Percentiles rank a stretch among this genome's conserved stretches.
Evolutionary conservation across 2,113 vertebrate species (phyloP).

Genomic region (Corythornis madagascariensis): DNA sequence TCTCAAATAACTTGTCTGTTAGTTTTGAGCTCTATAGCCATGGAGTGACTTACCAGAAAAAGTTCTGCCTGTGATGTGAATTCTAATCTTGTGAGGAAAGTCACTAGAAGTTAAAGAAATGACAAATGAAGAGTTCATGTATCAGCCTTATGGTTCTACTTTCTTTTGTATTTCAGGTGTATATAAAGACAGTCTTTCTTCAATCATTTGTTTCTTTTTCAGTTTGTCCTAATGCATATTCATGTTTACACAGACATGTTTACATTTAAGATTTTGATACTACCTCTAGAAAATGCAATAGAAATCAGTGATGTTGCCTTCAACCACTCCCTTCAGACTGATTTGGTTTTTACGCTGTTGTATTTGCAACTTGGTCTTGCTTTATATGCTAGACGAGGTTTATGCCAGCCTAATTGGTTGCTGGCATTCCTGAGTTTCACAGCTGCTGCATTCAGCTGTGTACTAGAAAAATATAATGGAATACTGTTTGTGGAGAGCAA

Average conservation of each 20-base stretch:
- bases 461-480: slow-evolving; percentile 74
- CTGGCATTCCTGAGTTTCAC: slow-evolving; percentile 74
- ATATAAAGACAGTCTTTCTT: not conserved
- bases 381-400: slow-evolving; percentile 73
- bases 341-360: slow-evolving; percentile 10
- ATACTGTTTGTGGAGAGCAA: slow-evolving; percentile 73
- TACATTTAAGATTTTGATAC: slow-evolving; percentile 20
- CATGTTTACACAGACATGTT: not conserved
- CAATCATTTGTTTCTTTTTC: not conserved
- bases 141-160: not conserved
- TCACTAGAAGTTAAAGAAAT: not conserved
- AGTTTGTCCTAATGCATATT: not conserved
- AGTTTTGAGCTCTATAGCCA: not conserved
- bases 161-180: not conserved
- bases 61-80: not conserved
- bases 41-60: not conserved
- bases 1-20: not conserved
- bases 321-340: slow-evolving; percentile 14
- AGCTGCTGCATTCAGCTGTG: slow-evolving; percentile 78
- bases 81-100: not conserved
- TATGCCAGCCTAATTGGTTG: slow-evolving; percentile 75
- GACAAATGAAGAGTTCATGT: not conserved
- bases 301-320: not conserved
- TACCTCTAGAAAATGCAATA: not conserved
- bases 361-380: slow-evolving; percentile 66